Percentiles rank a stretch among this genome's conserved stretches.
phyloP scores from a whole-genome alignment of 1,140 invertebrate genomes.

The Ceratina japonica region DNA sequence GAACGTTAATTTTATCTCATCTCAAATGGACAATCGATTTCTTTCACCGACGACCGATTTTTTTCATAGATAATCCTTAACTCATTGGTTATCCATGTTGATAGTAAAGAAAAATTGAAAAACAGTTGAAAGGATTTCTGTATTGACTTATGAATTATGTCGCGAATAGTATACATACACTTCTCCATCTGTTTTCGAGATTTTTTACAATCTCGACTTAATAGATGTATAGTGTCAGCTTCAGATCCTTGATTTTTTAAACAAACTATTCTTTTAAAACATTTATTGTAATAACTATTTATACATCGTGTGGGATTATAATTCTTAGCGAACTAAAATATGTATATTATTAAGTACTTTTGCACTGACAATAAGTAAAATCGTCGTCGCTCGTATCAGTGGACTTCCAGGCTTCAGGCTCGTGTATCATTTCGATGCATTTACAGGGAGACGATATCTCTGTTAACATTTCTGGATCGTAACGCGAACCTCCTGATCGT shows the following conservation, averaged over 20 bases:
- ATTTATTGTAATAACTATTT: no score
- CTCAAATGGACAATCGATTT: neutral
- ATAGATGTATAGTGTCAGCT: no score
- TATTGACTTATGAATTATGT: neutral
- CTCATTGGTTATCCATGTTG: constrained; percentile 33
- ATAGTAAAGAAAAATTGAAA: neutral
- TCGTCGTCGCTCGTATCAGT: constrained; percentile 56
- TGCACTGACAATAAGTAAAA: neutral
- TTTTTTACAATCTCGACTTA: no score
- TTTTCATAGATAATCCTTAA: neutral
- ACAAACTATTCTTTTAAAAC: neutral
- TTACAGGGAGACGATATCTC: constrained; percentile 31
- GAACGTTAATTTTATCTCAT: constrained; percentile 22
- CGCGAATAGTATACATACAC: neutral
- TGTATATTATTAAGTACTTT: constrained; percentile 3
- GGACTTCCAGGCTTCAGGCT: constrained; percentile 36
- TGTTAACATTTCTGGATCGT: constrained; percentile 28
- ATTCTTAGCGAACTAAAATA: neutral
- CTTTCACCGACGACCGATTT: no score
- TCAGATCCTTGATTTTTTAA: no score
- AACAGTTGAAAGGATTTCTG: constrained; percentile 15
- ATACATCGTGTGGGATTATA: no score
- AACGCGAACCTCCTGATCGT: neutral
- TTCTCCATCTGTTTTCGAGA: no score
- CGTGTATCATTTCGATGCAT: constrained; percentile 4